These are phyloP conservation scores for Aproaerema taeniolella DNA, from an alignment of 2,888 invertebrate genomes.

Conservation along the genomic window DNA sequence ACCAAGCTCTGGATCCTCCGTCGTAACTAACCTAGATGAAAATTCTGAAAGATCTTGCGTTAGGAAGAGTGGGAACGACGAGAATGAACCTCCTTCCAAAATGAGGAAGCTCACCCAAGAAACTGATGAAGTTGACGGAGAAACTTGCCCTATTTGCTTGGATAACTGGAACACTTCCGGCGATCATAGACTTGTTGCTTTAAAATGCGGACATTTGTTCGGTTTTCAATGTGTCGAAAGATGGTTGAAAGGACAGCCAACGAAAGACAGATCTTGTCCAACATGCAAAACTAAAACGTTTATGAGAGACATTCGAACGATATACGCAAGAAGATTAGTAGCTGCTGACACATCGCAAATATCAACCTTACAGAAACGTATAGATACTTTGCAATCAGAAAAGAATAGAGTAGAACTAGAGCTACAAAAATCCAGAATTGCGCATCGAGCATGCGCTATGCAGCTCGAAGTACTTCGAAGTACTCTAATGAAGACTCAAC, in stretches of 20 bases:
- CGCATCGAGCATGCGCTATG: conserved; percentile 42
- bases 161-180: conserved; percentile 93
- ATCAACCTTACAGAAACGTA: conserved; percentile 79
- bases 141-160: conserved; percentile 91
- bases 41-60: too few species aligned
- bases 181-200: conserved; percentile 88
- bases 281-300: conserved; percentile 89
- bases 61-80: conserved; percentile 17
- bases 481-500: conserved; percentile 48
- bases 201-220: conserved; percentile 96
- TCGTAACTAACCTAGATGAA: conserved; percentile 26
- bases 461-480: conserved; percentile 47
- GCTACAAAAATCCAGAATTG: conserved; percentile 61
- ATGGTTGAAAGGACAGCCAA: conserved; percentile 80
- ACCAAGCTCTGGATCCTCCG: conserved; percentile 2
- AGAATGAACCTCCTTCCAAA: conserved; percentile 48
- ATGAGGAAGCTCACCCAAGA: conserved; percentile 38
- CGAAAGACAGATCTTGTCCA: conserved; percentile 85
- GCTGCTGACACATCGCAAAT: conserved; percentile 88
- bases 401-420: conserved; percentile 80
- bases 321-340: conserved; percentile 87
- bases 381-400: conserved; percentile 77
- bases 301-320: conserved; percentile 82
- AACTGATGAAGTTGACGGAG: conserved; percentile 79
- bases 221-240: conserved; percentile 87